Conservation (phyloP, 2,113 vertebrate genomes). For the Cygnus buccinator region DNA sequence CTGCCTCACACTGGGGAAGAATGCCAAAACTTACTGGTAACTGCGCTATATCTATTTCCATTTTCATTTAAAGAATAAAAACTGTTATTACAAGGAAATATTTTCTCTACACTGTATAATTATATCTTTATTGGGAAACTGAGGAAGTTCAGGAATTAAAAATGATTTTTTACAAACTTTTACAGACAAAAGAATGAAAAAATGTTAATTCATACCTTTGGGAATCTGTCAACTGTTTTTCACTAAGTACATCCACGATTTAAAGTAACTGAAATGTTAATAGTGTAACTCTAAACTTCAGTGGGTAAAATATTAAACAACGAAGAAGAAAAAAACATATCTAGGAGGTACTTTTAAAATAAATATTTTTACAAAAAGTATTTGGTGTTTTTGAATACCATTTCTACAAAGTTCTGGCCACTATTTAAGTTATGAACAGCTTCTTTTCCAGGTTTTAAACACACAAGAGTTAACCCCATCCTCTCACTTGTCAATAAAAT, state of each 20-base stretch:
- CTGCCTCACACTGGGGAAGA: background rate
- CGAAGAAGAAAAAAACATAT: background rate
- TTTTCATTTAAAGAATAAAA: slow-evolving; percentile 18
- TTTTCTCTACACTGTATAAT: background rate
- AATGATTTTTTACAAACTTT: background rate
- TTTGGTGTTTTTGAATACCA: background rate
- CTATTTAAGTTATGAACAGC: background rate
- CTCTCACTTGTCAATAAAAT: background rate
- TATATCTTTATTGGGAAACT: background rate
- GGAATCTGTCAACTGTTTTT: background rate
- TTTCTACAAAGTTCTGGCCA: background rate
- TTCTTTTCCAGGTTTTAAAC: background rate
- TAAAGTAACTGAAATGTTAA: background rate
- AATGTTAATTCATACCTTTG: background rate
- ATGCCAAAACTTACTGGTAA: background rate
- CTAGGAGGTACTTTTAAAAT: background rate
- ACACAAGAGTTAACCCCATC: background rate
- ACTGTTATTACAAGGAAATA: background rate
- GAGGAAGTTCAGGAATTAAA: background rate
- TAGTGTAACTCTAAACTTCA: background rate
- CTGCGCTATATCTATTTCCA: background rate
- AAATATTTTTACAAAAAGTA: background rate
- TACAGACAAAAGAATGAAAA: background rate
- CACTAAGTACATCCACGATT: background rate
- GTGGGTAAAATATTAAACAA: background rate